Percentiles rank a stretch among this genome's conserved stretches.
These are phyloP conservation scores for Erannis defoliaria DNA, from an alignment of 2,888 invertebrate genomes.

Conservation along the genomic window DNA sequence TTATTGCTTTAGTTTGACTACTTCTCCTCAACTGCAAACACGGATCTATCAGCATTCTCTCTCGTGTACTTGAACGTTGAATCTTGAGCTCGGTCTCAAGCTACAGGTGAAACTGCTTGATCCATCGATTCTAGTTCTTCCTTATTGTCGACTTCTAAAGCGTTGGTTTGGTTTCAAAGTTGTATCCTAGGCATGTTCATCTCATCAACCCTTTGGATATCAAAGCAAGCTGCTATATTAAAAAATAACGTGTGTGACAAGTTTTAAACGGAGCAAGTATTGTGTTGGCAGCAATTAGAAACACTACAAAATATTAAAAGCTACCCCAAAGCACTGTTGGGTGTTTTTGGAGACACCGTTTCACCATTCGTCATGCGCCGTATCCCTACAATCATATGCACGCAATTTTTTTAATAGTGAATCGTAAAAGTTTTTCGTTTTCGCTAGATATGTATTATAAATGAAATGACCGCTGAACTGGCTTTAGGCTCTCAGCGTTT, in stretches of 20 bases:
- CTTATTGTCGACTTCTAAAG: too few relatives aligned
- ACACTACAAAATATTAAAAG: constrained; percentile 77
- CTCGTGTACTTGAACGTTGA: background rate
- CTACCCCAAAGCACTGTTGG: constrained; percentile 56
- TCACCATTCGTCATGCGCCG: constrained; percentile 65
- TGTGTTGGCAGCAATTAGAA: constrained; percentile 72
- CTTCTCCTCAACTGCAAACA: too few relatives aligned
- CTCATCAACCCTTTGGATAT: constrained; percentile 3
- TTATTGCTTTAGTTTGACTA: too few relatives aligned
- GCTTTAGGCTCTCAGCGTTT: too few relatives aligned
- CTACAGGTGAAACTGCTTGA: background rate
- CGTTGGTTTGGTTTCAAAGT: background rate
- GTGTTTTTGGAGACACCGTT: constrained; percentile 60
- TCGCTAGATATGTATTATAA: too few relatives aligned
- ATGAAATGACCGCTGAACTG: too few relatives aligned
- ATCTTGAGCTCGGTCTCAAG: too few relatives aligned
- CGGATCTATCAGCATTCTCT: too few relatives aligned
- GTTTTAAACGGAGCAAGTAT: constrained; percentile 58
- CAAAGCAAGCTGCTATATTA: constrained; percentile 4
- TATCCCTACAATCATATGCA: constrained; percentile 53
- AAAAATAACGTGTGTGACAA: constrained; percentile 56
- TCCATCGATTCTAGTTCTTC: background rate
- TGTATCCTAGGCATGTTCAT: background rate
- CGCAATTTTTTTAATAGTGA: too few relatives aligned
- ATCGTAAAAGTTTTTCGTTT: too few relatives aligned